phyloP scores from a whole-genome alignment of 2,113 vertebrate genomes.

The zebrafish (Danio rerio) region GRCz12tu NC_133187.1:21644001-21644500 shows the following conservation, averaged over 20 bases:
- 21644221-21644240: conserved; percentile 77
- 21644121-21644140: conserved; percentile 62
- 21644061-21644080: conserved; percentile 82
- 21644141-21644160: conserved; percentile 71
- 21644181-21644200: conserved; percentile 69
- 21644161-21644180: conserved; percentile 62
- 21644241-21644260: conserved; percentile 66
- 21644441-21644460: conserved; percentile 91
- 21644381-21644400: conserved; percentile 89
- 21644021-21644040: conserved; percentile 80
- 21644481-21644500: conserved; percentile 90
- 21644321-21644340: conserved; percentile 86
- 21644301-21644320: conserved; percentile 83
- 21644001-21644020: conserved; percentile 89
- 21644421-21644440: conserved; percentile 90
- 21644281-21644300: conserved; percentile 73
- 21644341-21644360: conserved; percentile 88
- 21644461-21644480: conserved; percentile 93
- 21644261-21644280: conserved; percentile 71
- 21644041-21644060: conserved; percentile 85
- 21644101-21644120: conserved; percentile 61
- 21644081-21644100: conserved; percentile 65
- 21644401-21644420: conserved; percentile 88
- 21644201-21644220: conserved; percentile 78
- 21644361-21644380: conserved; percentile 91